Evolutionary conservation across 2,888 invertebrate species (phyloP), one percentile per base, ranked within the genome.

Genomic region (Nomada flava): DNA sequence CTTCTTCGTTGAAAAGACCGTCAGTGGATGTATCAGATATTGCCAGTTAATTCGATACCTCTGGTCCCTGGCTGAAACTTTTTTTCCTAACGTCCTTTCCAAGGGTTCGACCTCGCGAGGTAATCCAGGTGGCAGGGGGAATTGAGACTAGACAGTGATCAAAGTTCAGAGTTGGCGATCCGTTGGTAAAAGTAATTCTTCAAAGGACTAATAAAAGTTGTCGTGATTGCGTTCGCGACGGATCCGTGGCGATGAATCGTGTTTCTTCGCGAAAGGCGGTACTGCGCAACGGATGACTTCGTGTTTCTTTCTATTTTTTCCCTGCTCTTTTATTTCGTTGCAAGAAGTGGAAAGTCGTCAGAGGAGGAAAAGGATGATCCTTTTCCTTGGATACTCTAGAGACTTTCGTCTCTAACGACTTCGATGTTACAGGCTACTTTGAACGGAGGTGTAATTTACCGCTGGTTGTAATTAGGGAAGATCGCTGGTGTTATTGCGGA

Each of bases 161-260:
- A 62, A 67, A 79, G 60, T 18, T 13, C 50, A 67, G 53, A 50
- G 42, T 50, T 71, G 26, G 15, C 50, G 50, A 52, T 44, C 62
- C 13, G 20, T 60, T 62, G 67, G 36, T 44, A 52, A 60, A 65
- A 79, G 70, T 64, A 80, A 80, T 80, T 57, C 63, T 68, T 50
- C 42, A 23, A 15, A 42, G 15, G 55, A 18, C 60, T 71, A 71
- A 79, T 67, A 79, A 79, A 79, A 79, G 70, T 79, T 71, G 29
- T 23, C 36, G 0, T 10, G 74, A 76, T 76, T 59, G 50, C 64
- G n/a, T 59, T 75, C 44, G 5, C 52, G 26, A 26, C 42, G 29
- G 18, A 11, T 13, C 7, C 42, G 2, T 55, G 26, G 7, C 53
- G 42, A 44, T 67, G n/a, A 53, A 42, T 59, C 60, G 60, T 9